Conservation (phyloP, 2,888 invertebrate genomes). For the Linyphia triangularis region DNA sequence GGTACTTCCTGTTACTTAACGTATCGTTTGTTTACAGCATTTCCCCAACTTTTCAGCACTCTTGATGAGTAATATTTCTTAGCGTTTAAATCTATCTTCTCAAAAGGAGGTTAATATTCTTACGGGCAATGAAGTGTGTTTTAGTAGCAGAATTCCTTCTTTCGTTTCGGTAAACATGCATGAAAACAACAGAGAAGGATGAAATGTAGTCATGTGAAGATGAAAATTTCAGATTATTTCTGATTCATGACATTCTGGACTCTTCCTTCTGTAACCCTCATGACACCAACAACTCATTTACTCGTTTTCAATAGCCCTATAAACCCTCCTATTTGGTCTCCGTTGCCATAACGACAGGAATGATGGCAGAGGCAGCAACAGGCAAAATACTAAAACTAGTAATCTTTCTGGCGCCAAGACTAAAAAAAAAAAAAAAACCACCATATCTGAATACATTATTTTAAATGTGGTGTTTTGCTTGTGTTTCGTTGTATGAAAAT, state of each 20-base stretch:
- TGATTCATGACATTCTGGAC: background rate
- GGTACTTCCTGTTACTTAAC: no score
- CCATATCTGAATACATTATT: background rate
- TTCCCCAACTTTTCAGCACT: no score
- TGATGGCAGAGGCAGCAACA: background rate
- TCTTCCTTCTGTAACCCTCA: background rate
- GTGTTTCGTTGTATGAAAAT: background rate
- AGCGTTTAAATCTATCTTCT: no score
- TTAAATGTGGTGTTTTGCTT: background rate
- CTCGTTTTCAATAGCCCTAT: background rate
- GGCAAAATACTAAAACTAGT: background rate
- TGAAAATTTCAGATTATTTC: background rate
- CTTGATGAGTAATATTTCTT: no score
- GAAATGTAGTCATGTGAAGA: background rate
- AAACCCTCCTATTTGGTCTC: conserved; percentile 29
- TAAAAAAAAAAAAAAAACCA: background rate
- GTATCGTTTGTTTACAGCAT: no score
- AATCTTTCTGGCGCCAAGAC: conserved; percentile 27
- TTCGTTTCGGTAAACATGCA: background rate
- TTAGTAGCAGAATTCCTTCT: background rate
- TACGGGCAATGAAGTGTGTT: no score
- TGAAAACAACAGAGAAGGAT: no score
- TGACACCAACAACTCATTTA: background rate
- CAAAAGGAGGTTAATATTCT: no score
- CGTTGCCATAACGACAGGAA: conserved; percentile 39